phyloP scores from a whole-genome alignment of 2,888 invertebrate species.

The Ypsolopha scabrella region DNA sequence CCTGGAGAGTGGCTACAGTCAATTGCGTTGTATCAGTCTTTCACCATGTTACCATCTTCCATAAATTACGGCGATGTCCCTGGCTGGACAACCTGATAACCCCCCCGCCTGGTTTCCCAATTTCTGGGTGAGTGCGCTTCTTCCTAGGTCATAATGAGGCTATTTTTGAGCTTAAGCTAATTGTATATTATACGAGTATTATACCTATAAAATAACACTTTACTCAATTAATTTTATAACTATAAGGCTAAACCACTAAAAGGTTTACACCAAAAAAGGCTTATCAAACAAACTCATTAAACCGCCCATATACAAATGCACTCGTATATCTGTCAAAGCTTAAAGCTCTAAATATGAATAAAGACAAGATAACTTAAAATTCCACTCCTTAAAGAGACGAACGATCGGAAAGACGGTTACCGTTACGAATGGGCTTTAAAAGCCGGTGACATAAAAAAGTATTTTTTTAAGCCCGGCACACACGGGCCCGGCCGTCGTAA shows the following conservation, averaged over 20 bases:
- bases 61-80: no score
- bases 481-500: slow-evolving; percentile 51
- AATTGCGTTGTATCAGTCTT: no score
- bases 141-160: no score
- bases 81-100: no score
- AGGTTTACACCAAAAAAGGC: background rate
- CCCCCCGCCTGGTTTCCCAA: no score
- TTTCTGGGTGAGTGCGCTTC: no score
- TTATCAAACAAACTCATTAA: slow-evolving; percentile 1
- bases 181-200: no score
- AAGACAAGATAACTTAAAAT: slow-evolving; percentile 48
- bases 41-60: no score
- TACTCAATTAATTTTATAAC: background rate
- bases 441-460: slow-evolving; percentile 50
- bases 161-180: no score
- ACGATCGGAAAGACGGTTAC: slow-evolving; percentile 53
- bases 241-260: background rate
- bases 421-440: slow-evolving; percentile 62
- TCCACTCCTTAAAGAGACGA: slow-evolving; percentile 43
- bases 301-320: background rate
- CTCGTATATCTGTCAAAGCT: slow-evolving; percentile 5
- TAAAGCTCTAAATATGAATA: slow-evolving; percentile 16
- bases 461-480: slow-evolving; percentile 51
- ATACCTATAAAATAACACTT: background rate
- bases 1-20: no score